Conservation (phyloP, 2,888 invertebrate species). For the Drosophila paramelanica region DNA sequence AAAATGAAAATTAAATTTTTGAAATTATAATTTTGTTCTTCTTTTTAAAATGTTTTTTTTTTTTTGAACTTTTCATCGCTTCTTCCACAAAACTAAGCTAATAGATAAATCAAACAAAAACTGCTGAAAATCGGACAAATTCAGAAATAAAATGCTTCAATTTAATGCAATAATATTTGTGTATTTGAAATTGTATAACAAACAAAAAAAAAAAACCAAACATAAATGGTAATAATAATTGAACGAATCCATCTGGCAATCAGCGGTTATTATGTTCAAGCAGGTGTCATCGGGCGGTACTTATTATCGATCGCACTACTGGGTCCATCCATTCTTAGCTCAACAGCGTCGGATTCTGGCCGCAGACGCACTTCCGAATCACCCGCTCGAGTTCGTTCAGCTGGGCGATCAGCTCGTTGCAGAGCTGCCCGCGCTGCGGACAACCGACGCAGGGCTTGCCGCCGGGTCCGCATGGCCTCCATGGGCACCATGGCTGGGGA, state of each 20-base stretch:
- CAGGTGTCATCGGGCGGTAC: neutral
- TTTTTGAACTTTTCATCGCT: too few relatives aligned
- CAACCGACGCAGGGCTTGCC: conserved; percentile 28
- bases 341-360: neutral
- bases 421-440: conserved; percentile 2
- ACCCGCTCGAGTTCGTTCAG: neutral
- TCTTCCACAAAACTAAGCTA: too few relatives aligned
- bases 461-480: conserved; percentile 33
- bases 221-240: neutral
- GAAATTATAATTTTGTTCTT: too few relatives aligned
- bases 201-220: conserved; percentile 6
- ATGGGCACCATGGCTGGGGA: neutral
- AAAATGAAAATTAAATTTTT: too few relatives aligned
- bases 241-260: conserved; percentile 3
- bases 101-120: too few relatives aligned
- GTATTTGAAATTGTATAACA: conserved; percentile 2
- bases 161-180: conserved; percentile 4
- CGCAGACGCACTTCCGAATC: conserved; percentile 43
- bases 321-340: neutral
- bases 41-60: too few relatives aligned
- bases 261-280: neutral
- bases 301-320: neutral
- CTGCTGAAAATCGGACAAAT: too few relatives aligned
- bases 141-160: neutral
- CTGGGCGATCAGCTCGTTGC: conserved; percentile 1